Evolutionary conservation across 2,888 invertebrate species (phyloP), one percentile per base, ranked within the genome.

Genomic region (Drosophila lacicola): DNA sequence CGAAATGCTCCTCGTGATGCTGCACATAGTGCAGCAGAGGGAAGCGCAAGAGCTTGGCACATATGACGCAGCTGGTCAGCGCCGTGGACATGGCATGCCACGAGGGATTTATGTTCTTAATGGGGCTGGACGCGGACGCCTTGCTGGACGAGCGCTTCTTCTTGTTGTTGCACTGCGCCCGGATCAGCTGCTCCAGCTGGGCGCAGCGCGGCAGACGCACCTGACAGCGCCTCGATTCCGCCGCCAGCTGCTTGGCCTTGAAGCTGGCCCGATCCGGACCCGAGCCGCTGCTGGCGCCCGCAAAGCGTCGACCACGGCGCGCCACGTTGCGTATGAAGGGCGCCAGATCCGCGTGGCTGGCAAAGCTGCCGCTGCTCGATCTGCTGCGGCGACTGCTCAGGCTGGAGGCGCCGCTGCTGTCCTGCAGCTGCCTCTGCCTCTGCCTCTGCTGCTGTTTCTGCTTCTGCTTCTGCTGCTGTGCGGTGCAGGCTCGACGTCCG

Each of bases 401-500:
- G 25, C 17, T 29, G 44, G 36, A 36, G 11, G 13, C 11, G 4
- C 42, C 11, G 11, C 4, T 11, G 11, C 4, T 11, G 1, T 44
- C 34, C 17, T 0, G 5, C 4, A 14, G 11, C 17, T 36, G 11
- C 4, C n/a, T 14, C 19, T 14, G 39, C 17, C 1, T 17, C 17
- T 10, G 6, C 34, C 17, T 21, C 6, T 39, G n/a, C 5, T 53
- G 33, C 14, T 34, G 90, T n/a, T 17, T 17, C 17, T 10, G 6
- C 34, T 21, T 21, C 6, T 39, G n/a, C 5, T 53, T 39, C 14
- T 34, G 90, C n/a, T 93, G 78, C 11, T 60, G 34, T 4, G 44
- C 6, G 34, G 94, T 93, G 66, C 95, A 95, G 90, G 94, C 93
- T 17, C 17, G 1, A 9, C 95, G 91, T 70, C 95, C 95, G 0